Evolutionary conservation across 35 echinoderm and acorn worm genomes (phyloP), one percentile per base, ranked within the genome.

Genomic region (Acanthaster planci): DNA sequence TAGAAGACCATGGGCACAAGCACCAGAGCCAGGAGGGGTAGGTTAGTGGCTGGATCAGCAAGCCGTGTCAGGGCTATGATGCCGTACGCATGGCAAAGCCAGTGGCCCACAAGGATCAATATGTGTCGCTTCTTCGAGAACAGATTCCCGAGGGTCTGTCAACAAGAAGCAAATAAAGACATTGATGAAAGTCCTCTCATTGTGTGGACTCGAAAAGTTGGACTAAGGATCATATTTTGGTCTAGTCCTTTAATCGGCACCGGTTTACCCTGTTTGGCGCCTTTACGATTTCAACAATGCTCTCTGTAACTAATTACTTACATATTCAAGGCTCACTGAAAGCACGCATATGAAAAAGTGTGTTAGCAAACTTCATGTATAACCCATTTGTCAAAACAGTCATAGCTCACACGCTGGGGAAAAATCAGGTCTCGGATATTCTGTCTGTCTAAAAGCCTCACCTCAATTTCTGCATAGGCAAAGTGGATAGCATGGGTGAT

Each of bases 41-140:
- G 80, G 77, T 99, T 84, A 10, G 90, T 40, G 22, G 87, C 39
- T 7, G 92, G 89, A 35, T 93, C 91, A 40, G 89, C 64, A 10
- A 99, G 86, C 29, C 82, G 47, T 30, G 96, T 99, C 39, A 99
- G 80, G 16, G 96, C 85, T 2, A 99, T 87, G 82, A 99, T 99
- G 7, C 96, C 92, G 57, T 91, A 99, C 2, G 85, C 91, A 52
- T 99, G 96, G n/a, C 91, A 86, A 76, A 92, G 53, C 96, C 96
- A 99, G 55, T 99, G 96, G 39, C 77, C 50, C 15, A 99, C 23
- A 1, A 99, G 86, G 19, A 99, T 99, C 1, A 99, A 21, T 14
- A 91, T 34, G 77, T 87, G 80, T 7, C 96, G 76, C 21, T 87
- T 90, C 50, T 89, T 91, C 21, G 31, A 85, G 9, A 99, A 23